Conservation (phyloP, 2,113 vertebrate genomes). For the Nibea albiflora region DNA sequence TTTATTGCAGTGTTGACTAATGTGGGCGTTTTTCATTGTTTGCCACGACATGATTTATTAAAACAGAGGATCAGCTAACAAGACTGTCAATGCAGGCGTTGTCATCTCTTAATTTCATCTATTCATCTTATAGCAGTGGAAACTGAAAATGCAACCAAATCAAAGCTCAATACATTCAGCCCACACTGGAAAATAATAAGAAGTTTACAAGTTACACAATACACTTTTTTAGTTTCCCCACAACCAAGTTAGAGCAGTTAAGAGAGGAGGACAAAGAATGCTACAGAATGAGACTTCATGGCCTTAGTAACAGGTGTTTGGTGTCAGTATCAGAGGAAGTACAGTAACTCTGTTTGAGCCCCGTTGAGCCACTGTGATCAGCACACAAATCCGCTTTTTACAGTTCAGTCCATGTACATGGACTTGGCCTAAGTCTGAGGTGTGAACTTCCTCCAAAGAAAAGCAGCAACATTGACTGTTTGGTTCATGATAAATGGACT, state of each 20-base stretch:
- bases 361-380: background rate
- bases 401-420: background rate
- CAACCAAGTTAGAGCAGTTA: conserved; percentile 8
- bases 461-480: background rate
- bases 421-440: background rate
- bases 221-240: conserved; percentile 6
- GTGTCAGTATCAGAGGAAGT: background rate
- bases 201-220: conserved; percentile 4
- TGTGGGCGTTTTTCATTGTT: conserved; percentile 61
- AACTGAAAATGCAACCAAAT: background rate
- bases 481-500: too few species aligned
- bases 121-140: conserved; percentile 40
- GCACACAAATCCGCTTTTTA: background rate
- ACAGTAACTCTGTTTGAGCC: background rate
- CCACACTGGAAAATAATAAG: conserved; percentile 11
- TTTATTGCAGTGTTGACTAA: conserved; percentile 47
- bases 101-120: conserved; percentile 54
- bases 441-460: background rate
- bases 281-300: background rate
- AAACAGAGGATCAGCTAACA: conserved; percentile 51
- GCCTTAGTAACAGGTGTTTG: background rate
- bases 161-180: conserved; percentile 18
- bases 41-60: conserved; percentile 47
- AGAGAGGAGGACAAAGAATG: background rate
- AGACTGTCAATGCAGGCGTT: conserved; percentile 42